These are phyloP conservation scores for Catamblyrhynchus diadema DNA, from an alignment of 2,797 vertebrate species.

Conservation along the genomic window DNA sequence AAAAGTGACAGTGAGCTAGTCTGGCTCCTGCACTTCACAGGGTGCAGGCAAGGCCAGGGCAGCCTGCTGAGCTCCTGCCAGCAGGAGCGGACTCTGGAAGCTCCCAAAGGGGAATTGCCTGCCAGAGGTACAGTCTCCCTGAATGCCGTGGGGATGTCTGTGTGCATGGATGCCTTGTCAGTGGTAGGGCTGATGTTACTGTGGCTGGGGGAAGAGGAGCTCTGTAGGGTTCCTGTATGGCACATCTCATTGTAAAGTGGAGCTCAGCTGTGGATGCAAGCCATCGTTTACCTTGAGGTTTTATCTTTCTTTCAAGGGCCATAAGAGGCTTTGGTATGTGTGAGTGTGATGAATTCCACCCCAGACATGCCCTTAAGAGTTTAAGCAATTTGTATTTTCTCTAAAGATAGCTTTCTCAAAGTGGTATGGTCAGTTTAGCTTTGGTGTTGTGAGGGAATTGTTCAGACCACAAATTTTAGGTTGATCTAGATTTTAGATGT, in stretches of 20 bases:
- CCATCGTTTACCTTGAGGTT: background rate
- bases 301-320: background rate
- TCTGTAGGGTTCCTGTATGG: background rate
- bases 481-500: background rate
- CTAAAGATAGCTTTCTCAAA: background rate
- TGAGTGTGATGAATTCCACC: background rate
- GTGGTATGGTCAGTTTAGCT: background rate
- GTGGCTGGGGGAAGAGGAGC: background rate
- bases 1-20: background rate
- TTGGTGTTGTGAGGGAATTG: background rate
- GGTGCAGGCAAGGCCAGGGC: accelerated
- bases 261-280: background rate
- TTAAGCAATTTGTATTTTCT: background rate
- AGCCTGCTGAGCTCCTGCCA: background rate
- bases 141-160: background rate
- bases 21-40: background rate
- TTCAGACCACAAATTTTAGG: background rate
- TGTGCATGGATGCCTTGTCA: background rate
- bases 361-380: background rate
- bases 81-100: background rate
- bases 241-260: background rate
- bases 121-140: background rate
- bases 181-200: background rate
- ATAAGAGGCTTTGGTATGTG: background rate
- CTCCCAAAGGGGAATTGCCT: background rate